Percentiles rank a stretch among this genome's conserved stretches.
Conservation (phyloP, 1,140 invertebrate genomes). For the Caenorhabditis briggsae region DNA sequence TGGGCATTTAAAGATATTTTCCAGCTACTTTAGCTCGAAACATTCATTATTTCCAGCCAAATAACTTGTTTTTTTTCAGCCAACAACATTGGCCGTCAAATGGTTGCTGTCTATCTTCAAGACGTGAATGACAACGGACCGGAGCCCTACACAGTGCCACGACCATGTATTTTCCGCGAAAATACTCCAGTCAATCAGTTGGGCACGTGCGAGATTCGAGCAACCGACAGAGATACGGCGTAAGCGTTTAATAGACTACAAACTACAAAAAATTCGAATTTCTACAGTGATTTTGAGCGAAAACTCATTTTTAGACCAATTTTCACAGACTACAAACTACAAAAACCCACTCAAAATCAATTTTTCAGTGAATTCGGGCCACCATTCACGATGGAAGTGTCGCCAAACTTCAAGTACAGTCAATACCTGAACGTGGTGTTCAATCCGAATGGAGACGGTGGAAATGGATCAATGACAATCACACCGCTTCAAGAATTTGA, state of each 20-base stretch:
- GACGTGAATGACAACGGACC: conserved; percentile 78
- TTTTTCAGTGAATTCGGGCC: conserved; percentile 73
- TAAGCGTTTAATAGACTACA: conserved; percentile 47
- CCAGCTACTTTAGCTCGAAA: too few relatives aligned
- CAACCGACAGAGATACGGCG: conserved; percentile 72
- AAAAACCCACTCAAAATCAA: too few relatives aligned
- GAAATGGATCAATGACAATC: conserved; percentile 74
- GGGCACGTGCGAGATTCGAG: conserved; percentile 74
- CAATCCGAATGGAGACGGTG: conserved; percentile 67
- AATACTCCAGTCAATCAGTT: conserved; percentile 72
- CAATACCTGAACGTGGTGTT: conserved; percentile 71
- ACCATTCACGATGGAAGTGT: conserved; percentile 72
- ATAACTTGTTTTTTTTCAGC: conserved; percentile 56
- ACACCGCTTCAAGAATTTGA: conserved; percentile 72
- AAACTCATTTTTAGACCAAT: too few relatives aligned
- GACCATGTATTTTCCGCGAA: conserved; percentile 77
- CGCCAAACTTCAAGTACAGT: conserved; percentile 69
- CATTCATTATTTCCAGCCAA: too few relatives aligned
- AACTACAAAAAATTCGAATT: neutral
- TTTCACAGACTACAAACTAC: neutral
- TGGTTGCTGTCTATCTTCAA: conserved; percentile 75
- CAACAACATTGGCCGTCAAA: conserved; percentile 75
- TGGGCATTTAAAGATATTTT: neutral
- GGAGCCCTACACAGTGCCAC: conserved; percentile 71
- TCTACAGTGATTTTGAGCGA: too few relatives aligned